phyloP scores from a whole-genome alignment of 92 coral and sea anemone species.

The Micromussa lordhowensis region DNA sequence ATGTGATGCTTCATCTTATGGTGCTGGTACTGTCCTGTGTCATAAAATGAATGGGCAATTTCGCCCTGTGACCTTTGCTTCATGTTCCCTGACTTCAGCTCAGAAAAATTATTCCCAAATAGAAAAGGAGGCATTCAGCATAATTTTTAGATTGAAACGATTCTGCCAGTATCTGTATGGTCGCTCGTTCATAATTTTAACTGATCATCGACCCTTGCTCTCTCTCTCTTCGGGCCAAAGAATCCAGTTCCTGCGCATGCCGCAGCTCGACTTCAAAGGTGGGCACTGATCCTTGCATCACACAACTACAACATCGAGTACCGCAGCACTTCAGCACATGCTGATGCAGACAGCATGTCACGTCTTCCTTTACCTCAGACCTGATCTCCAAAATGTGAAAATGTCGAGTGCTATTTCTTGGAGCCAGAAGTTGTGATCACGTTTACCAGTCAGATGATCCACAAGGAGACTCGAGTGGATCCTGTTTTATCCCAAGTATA shows the following conservation, averaged over 20 bases:
- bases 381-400: constrained; percentile 61
- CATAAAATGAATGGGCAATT: constrained; percentile 49
- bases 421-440: constrained; percentile 57
- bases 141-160: constrained; percentile 61
- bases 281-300: constrained; percentile 72
- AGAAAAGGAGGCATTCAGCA: constrained; percentile 61
- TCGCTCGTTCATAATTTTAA: constrained; percentile 54
- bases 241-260: constrained; percentile 51
- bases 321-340: constrained; percentile 56
- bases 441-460: constrained; percentile 61
- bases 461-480: constrained; percentile 58
- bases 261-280: constrained; percentile 71
- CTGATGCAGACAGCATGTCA: constrained; percentile 71
- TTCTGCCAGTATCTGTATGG: constrained; percentile 63
- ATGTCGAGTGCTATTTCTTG: constrained; percentile 66
- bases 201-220: constrained; percentile 66
- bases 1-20: constrained; percentile 69
- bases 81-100: constrained; percentile 40
- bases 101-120: constrained; percentile 48
- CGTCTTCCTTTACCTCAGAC: constrained; percentile 65
- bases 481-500: too few species aligned
- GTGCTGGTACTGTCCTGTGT: constrained; percentile 57
- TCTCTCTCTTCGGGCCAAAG: constrained; percentile 57
- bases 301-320: constrained; percentile 71
- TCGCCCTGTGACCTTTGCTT: too few species aligned